A percentile compares a stretch with the other conserved stretches of the same genome.
Conservation (phyloP, 2,797 vertebrate species). For the Heterohyrax brucei region DNA sequence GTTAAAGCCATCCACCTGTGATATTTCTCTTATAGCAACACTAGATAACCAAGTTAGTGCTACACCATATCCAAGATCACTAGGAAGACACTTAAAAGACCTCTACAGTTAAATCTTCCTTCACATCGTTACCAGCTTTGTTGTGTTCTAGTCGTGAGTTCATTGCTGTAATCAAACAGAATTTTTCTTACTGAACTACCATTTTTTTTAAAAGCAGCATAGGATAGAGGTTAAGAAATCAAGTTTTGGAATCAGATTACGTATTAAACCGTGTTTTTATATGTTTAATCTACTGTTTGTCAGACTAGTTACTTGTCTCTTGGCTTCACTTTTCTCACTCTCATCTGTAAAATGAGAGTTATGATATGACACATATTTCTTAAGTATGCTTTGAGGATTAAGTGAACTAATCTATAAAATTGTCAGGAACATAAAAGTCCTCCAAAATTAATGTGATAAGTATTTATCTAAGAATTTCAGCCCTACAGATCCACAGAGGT, state of each 20-base stretch:
- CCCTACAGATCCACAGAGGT: too few species aligned
- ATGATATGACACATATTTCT: neutral
- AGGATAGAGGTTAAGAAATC: neutral
- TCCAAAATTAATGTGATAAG: neutral
- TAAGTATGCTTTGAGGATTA: too few species aligned
- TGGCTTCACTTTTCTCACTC: neutral
- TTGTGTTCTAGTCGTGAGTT: neutral
- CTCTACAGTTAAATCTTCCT: neutral
- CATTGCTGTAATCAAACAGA: neutral
- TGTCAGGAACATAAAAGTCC: neutral
- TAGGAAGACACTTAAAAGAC: neutral
- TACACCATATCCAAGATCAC: neutral
- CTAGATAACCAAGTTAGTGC: too few species aligned
- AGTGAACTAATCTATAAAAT: neutral
- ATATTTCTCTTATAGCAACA: too few species aligned
- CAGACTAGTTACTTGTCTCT: neutral
- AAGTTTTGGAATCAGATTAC: neutral
- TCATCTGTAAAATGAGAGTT: neutral
- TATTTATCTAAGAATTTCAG: neutral
- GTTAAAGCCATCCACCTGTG: too few species aligned
- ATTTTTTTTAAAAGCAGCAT: conserved; percentile 6
- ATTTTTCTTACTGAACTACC: neutral
- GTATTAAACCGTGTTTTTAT: neutral
- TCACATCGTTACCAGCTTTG: neutral
- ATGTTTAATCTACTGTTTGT: neutral